Percentiles rank a stretch among this genome's conserved stretches.
phyloP scores from a whole-genome alignment of 2,888 invertebrate species.

The Cloeon dipterum region DNA sequence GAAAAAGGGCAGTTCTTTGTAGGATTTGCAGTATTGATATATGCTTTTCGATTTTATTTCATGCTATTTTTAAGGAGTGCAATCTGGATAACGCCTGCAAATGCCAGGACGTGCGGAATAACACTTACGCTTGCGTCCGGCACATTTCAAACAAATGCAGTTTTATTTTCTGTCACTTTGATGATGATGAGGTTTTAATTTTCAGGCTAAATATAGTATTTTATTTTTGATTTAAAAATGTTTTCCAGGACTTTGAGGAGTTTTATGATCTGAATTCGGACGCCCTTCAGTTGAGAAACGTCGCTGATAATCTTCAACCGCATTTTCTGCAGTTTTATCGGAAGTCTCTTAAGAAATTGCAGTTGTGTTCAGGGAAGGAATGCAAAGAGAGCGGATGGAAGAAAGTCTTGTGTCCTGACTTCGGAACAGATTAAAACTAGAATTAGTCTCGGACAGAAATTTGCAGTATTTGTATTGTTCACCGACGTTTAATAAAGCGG shows the following conservation, averaged over 20 bases:
- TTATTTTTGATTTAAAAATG: conserved; percentile 8
- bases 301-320: too few relatives aligned
- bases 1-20: conserved; percentile 1
- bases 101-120: conserved; percentile 65
- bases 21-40: not conserved
- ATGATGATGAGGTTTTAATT: conserved; percentile 18
- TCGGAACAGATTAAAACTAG: too few relatives aligned
- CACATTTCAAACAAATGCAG: conserved; percentile 28
- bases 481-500: too few relatives aligned
- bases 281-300: conserved; percentile 46
- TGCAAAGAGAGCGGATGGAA: too few relatives aligned
- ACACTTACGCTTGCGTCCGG: conserved; percentile 59
- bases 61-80: conserved; percentile 30
- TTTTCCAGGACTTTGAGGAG: conserved; percentile 41
- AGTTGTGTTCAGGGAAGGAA: too few relatives aligned
- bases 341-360: too few relatives aligned
- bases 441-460: too few relatives aligned
- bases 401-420: too few relatives aligned
- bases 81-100: conserved; percentile 44
- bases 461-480: too few relatives aligned
- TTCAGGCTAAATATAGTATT: conserved; percentile 2
- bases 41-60: conserved; percentile 1
- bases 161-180: conserved; percentile 28
- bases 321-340: too few relatives aligned
- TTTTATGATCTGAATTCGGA: conserved; percentile 49